Evolutionary conservation across 2,113 vertebrate genomes (phyloP).

Genomic region (Nestor notabilis): DNA sequence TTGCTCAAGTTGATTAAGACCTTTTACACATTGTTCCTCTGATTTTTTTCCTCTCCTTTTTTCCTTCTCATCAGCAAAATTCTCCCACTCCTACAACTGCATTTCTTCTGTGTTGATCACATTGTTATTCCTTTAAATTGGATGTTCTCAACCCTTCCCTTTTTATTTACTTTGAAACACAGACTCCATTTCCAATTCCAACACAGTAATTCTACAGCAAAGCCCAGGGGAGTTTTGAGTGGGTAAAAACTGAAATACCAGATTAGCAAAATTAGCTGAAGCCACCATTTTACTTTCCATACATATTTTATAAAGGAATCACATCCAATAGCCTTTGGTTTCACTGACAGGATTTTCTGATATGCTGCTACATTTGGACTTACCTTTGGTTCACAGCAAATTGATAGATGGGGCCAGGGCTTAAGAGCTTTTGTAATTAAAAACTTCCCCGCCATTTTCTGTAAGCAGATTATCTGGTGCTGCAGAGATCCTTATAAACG

Average conservation of each 20-base stretch:
- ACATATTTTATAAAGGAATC: not conserved
- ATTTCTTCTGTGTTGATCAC: not conserved
- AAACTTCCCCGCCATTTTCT: not conserved
- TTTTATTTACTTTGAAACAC: conserved; percentile 3
- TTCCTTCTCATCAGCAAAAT: not conserved
- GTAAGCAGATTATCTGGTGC: not conserved
- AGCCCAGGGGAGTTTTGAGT: not conserved
- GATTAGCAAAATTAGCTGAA: not conserved
- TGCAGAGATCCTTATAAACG: not conserved
- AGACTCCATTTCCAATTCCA: not conserved
- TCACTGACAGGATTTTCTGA: not conserved
- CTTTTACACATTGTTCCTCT: not conserved
- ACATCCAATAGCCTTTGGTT: not conserved
- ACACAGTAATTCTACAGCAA: not conserved
- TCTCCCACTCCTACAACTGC: not conserved
- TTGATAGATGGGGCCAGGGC: not conserved
- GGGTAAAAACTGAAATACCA: not conserved
- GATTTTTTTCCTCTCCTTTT: not conserved
- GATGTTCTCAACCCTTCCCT: not conserved
- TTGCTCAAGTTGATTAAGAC: not conserved
- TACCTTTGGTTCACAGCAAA: not conserved
- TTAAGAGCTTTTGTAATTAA: not conserved
- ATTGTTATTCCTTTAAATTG: not conserved
- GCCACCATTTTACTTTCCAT: not conserved
- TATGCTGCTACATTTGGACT: not conserved